These are phyloP conservation scores for Acipenser transmontanus DNA, from an alignment of 2,797 vertebrate species.

Conservation along the genomic window DNA sequence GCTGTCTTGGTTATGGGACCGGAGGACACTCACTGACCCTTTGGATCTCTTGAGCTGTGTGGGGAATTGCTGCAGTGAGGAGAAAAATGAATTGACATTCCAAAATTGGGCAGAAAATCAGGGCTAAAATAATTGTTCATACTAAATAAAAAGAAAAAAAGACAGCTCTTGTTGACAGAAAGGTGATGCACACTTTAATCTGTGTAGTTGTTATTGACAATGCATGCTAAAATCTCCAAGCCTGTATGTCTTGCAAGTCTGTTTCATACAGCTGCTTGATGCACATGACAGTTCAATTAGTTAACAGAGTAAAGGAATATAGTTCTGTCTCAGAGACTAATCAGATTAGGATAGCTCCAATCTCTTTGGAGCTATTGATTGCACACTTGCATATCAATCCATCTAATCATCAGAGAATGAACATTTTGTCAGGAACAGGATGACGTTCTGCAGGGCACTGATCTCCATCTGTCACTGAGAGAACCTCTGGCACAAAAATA, in stretches of 20 bases:
- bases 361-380: slow-evolving; percentile 59
- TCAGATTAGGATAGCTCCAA: slow-evolving; percentile 61
- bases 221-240: neutral
- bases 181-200: no score
- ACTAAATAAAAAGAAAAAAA: no score
- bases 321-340: slow-evolving; percentile 40
- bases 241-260: slow-evolving; percentile 24
- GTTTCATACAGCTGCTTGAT: slow-evolving; percentile 31
- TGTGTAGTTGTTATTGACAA: no score
- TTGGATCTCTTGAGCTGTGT: no score
- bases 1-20: no score
- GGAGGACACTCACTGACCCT: no score
- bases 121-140: no score
- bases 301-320: slow-evolving; percentile 32
- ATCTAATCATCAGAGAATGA: slow-evolving; percentile 29
- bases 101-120: no score
- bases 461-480: slow-evolving; percentile 40
- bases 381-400: slow-evolving; percentile 32
- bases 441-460: slow-evolving; percentile 33
- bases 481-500: no score
- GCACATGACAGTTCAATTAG: slow-evolving; percentile 42
- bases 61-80: no score
- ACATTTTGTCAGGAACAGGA: slow-evolving; percentile 41
- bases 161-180: no score
- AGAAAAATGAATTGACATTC: no score